phyloP scores from a whole-genome alignment of 2,797 vertebrate species.

The Manis crassicaudata region DNA sequence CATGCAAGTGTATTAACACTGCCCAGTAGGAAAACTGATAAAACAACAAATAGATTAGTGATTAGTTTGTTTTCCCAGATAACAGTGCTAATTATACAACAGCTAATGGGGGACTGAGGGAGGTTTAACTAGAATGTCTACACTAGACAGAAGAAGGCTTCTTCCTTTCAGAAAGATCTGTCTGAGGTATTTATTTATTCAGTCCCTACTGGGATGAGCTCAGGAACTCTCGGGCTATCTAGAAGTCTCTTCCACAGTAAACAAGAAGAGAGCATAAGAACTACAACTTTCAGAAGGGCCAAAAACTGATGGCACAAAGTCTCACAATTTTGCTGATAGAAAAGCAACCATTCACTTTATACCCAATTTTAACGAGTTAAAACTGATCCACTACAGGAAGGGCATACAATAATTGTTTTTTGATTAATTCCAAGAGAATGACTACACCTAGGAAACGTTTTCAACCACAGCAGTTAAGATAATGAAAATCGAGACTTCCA shows the following conservation, averaged over 20 bases:
- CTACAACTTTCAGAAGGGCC: not conserved
- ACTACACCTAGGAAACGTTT: not conserved
- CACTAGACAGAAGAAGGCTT: not conserved
- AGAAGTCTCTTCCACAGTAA: not conserved
- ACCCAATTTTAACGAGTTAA: not conserved
- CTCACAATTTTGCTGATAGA: not conserved
- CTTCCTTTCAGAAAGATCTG: not conserved
- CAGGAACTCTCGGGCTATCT: not conserved
- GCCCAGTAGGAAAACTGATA: not conserved
- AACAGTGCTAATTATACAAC: not conserved
- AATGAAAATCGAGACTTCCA: not conserved
- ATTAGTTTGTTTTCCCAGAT: not conserved
- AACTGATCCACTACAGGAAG: not conserved
- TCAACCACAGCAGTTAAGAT: not conserved
- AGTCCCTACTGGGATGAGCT: not conserved
- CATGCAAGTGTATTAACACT: not conserved
- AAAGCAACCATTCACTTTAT: not conserved
- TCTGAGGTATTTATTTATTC: not conserved
- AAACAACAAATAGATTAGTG: not conserved
- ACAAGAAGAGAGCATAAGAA: not conserved
- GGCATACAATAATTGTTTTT: not conserved
- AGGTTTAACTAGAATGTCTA: not conserved
- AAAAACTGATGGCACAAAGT: not conserved
- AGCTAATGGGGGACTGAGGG: too few species aligned
- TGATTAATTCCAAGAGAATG: too few species aligned